phyloP scores from a whole-genome alignment of 2,888 invertebrate species.

The Tethea ocularis region DNA sequence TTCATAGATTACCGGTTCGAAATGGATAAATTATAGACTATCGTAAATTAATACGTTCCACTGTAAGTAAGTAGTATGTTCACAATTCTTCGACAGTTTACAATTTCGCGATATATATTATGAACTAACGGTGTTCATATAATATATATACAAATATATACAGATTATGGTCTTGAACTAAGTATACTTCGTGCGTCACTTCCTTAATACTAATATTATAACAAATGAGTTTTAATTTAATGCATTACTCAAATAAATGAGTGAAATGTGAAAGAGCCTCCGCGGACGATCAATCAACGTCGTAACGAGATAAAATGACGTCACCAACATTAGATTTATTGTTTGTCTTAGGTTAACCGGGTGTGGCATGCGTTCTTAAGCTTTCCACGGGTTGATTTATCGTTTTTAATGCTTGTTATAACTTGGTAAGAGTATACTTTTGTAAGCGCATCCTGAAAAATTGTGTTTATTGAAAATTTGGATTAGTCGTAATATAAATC shows the following conservation, averaged over 20 bases:
- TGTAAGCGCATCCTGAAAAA: not conserved
- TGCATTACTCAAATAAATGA: constrained; percentile 56
- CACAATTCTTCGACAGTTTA: too few species aligned
- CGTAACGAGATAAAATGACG: constrained; percentile 50
- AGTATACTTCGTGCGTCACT: too few species aligned
- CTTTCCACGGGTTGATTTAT: constrained; percentile 59
- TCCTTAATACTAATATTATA: constrained; percentile 23
- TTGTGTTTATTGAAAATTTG: not conserved
- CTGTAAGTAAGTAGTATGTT: too few species aligned
- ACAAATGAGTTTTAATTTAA: constrained; percentile 41
- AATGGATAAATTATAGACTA: too few species aligned
- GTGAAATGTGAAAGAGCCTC: constrained; percentile 48
- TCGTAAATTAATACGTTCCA: too few species aligned
- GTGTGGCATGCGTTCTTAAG: constrained; percentile 56
- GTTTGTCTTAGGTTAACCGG: constrained; percentile 59
- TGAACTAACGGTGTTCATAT: too few species aligned
- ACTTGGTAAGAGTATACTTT: constrained; percentile 15
- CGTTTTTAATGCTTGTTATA: constrained; percentile 30
- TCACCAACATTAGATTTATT: constrained; percentile 62
- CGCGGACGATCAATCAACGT: constrained; percentile 65
- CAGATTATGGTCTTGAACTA: too few species aligned
- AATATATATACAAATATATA: too few species aligned
- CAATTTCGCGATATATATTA: too few species aligned
- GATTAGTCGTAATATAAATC: too few species aligned
- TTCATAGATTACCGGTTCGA: too few species aligned